A percentile compares a stretch with the other conserved stretches of the same genome.
phyloP scores from a whole-genome alignment of 2,888 invertebrate genomes.

The Synanthedon tipuliformis region DNA sequence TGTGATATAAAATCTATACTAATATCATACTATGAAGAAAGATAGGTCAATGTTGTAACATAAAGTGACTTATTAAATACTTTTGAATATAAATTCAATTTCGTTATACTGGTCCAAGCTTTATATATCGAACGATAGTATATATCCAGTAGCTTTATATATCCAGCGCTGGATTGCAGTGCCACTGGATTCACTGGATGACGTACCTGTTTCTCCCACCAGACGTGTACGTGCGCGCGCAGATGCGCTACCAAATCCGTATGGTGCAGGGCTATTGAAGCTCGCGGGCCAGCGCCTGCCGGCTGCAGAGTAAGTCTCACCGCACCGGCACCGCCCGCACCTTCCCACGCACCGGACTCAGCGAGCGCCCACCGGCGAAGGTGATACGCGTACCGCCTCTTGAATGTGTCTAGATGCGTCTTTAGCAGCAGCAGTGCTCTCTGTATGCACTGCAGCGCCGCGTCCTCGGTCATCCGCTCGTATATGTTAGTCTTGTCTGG shows the following conservation, averaged over 20 bases:
- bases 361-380: conserved; percentile 90
- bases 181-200: too few relatives aligned
- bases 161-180: too few relatives aligned
- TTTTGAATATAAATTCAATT: too few relatives aligned
- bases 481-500: conserved; percentile 57
- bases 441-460: conserved; percentile 89
- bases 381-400: conserved; percentile 89
- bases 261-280: conserved; percentile 81
- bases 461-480: conserved; percentile 75
- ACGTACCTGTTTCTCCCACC: conserved; percentile 82
- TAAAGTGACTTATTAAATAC: too few relatives aligned
- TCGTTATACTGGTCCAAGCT: too few relatives aligned
- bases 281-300: conserved; percentile 88
- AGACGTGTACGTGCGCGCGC: conserved; percentile 93
- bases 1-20: too few relatives aligned
- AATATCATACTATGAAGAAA: too few relatives aligned
- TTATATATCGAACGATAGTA: too few relatives aligned
- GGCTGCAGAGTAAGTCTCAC: conserved; percentile 88
- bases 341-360: conserved; percentile 79
- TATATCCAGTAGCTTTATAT: too few relatives aligned
- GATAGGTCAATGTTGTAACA: too few relatives aligned
- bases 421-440: conserved; percentile 87
- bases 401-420: conserved; percentile 93
- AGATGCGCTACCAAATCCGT: conserved; percentile 93
- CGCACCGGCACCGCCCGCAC: conserved; percentile 54